Evolutionary conservation across 2,113 vertebrate genomes (phyloP).

Genomic region (Nettapus auritus): DNA sequence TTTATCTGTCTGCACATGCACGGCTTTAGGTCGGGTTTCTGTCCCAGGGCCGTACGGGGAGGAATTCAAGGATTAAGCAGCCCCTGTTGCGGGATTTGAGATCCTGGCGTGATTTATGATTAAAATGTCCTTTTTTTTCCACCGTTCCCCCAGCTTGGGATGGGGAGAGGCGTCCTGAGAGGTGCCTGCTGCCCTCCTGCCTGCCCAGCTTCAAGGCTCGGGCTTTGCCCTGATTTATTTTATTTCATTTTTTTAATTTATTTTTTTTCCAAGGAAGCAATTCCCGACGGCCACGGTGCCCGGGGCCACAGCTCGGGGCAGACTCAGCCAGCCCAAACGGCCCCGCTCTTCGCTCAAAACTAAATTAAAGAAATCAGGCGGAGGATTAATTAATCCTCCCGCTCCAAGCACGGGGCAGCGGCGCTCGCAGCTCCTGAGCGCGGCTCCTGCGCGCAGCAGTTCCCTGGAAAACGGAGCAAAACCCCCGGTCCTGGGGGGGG

Average conservation of each 20-base stretch:
- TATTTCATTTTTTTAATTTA: background rate
- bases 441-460: background rate
- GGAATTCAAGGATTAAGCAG: background rate
- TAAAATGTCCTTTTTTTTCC: background rate
- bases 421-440: background rate
- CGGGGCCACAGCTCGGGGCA: background rate
- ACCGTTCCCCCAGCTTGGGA: background rate
- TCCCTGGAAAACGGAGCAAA: background rate
- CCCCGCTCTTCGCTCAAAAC: background rate
- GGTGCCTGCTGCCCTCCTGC: accelerated
- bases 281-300: background rate
- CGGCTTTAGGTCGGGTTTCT: background rate
- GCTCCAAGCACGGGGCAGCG: background rate
- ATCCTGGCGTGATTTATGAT: background rate
- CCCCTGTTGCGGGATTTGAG: background rate
- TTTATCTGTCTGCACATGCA: background rate
- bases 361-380: background rate
- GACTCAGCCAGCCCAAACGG: background rate
- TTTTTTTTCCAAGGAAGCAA: background rate
- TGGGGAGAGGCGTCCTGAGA: background rate
- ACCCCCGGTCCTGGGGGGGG: background rate
- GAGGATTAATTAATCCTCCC: background rate
- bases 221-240: background rate
- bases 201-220: background rate
- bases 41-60: background rate